A percentile compares a stretch with the other conserved stretches of the same genome.
Conservation (phyloP, 2,797 vertebrate genomes). For the Mormyrus proboscirostris region DNA sequence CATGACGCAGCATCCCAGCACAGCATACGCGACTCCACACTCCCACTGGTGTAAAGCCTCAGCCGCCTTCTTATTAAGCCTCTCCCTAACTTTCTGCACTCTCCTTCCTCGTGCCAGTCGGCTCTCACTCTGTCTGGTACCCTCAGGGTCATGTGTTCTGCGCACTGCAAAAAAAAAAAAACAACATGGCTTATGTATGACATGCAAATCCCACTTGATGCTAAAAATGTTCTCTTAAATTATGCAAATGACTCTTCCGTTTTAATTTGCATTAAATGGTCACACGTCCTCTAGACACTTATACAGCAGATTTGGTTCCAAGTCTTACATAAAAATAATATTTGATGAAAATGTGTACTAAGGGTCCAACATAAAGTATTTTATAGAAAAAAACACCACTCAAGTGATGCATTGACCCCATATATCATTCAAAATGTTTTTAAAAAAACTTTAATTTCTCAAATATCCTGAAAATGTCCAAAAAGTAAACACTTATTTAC, state of each 20-base stretch:
- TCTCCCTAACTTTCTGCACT: neutral
- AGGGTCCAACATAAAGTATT: neutral
- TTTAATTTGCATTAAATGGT: neutral
- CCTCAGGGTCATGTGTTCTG: neutral
- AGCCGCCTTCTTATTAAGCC: neutral
- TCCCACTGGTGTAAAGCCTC: neutral
- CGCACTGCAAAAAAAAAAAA: neutral
- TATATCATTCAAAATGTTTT: neutral
- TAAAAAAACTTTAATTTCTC: neutral
- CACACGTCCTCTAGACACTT: neutral
- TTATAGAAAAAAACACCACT: neutral
- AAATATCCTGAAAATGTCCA: neutral
- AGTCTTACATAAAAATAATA: neutral
- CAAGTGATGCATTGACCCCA: neutral
- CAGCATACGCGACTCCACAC: neutral
- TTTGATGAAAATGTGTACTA: neutral
- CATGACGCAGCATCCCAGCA: constrained; percentile 48
- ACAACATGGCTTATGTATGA: neutral
- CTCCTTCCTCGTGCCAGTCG: neutral
- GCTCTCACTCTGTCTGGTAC: neutral
- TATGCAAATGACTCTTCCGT: neutral
- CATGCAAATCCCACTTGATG: neutral
- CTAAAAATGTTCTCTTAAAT: neutral
- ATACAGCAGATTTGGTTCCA: neutral
- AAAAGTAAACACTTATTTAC: neutral